Conservation (phyloP, 2,888 invertebrate species). For the Cheilosia vulpina region DNA sequence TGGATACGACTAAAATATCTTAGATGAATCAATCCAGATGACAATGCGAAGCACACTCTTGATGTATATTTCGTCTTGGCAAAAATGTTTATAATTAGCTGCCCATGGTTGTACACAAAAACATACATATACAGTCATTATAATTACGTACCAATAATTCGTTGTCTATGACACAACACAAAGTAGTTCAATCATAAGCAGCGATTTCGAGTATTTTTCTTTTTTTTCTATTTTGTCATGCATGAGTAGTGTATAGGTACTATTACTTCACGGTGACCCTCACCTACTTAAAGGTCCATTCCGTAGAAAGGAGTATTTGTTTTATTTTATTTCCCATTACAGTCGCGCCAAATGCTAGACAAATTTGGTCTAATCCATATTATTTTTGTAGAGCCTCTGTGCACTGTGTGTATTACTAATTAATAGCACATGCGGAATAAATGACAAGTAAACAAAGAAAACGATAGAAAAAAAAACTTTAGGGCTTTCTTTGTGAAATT, state of each 20-base stretch:
- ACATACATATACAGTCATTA: conserved; percentile 21
- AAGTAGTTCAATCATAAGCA: conserved; percentile 8
- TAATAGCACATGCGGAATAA: conserved; percentile 58
- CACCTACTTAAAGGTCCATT: conserved; percentile 40
- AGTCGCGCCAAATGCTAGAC: conserved; percentile 29
- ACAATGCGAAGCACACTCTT: not conserved
- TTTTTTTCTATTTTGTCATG: conserved; percentile 3
- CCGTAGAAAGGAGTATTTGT: conserved; percentile 1
- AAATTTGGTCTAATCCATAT: not conserved
- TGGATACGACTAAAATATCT: conserved; percentile 35
- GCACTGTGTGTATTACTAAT: conserved; percentile 1
- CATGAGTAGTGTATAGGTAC: conserved; percentile 1
- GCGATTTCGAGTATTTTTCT: not conserved
- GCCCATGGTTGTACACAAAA: not conserved
- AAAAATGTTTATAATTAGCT: conserved; percentile 60
- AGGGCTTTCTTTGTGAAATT: conserved; percentile 62
- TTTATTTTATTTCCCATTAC: conserved; percentile 9
- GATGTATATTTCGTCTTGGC: not conserved
- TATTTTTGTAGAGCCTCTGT: not conserved
- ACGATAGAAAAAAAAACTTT: conserved; percentile 13
- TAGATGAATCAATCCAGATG: conserved; percentile 43
- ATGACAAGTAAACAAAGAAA: conserved; percentile 70
- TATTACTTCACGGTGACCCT: conserved; percentile 47
- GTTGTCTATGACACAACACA: conserved; percentile 40
- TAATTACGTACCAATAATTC: conserved; percentile 33